Base-by-base conservation (phyloP, 2,888 invertebrate species). In the Cerceris rybyensis region DNA sequence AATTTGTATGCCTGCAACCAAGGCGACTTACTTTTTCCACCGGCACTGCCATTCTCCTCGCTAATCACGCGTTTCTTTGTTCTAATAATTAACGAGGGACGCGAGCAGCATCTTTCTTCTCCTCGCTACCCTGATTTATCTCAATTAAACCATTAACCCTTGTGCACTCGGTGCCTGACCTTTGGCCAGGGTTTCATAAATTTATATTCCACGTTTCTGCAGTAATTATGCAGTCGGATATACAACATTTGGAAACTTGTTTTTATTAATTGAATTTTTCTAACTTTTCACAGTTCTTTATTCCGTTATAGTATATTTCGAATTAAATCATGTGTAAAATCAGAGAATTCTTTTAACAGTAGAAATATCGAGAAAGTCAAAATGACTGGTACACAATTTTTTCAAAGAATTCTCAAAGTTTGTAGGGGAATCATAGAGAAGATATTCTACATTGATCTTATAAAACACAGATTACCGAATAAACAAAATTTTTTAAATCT, bases 71-170 rank as follows among this genome's bases (percentile, higher is more conserved):
- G 55, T 46, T 66, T 68, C 73, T 64, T 75, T 59, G 54, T 41
- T 55, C 68, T 68, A 68, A 78, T 79, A 80, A 75, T 78, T 75
- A 75, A 14, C 50, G 60, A 43, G 63, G 59, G 13, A 72, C 72
- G 69, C 67, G 72, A 55, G 63, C 55, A 49, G 75, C 67, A 71
- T 72, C 46, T 59, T 16, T 7, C 14, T 17, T 60, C 63, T 54
- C 57, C 7, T 17, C 14, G 17, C 42, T 16, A 17, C 54, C 52
- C 49, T 66, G 64, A 73, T 77, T 79, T 64, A 58, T 57, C 67
- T 54, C 73, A 59, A 70, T 74, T 61, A 61, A 73, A 59, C 60
- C 66, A 73, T 79, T 73, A 77, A 28, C 28, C 4, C 28, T 28
- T 28, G 28, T 28, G 28, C 28, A 4, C 28, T 28, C 28, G 28